These are phyloP conservation scores for Oeneis ivallda DNA, from an alignment of 2,888 invertebrate species.

Conservation along the genomic window DNA sequence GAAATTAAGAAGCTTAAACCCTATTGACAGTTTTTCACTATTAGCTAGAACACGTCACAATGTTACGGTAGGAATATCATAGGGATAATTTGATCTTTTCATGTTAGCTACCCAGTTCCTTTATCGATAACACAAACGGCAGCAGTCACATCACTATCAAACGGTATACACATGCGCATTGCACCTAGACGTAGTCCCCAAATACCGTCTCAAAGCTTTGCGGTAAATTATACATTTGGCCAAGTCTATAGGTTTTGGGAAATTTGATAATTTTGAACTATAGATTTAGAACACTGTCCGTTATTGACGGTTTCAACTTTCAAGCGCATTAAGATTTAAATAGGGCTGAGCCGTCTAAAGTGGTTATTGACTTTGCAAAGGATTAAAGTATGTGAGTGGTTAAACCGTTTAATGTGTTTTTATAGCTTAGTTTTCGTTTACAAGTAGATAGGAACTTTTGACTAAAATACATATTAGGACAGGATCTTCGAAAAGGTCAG, in stretches of 20 bases:
- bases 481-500: not conserved
- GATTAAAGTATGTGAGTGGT: not conserved
- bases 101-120: not conserved
- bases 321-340: not conserved
- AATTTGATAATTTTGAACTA: conserved; percentile 29
- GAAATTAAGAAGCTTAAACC: too few species aligned
- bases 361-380: not conserved
- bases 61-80: too few species aligned
- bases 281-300: too few species aligned
- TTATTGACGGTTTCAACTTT: not conserved
- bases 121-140: conserved; percentile 22
- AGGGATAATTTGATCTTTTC: too few species aligned
- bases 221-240: conserved; percentile 61
- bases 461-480: not conserved
- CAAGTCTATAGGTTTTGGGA: conserved; percentile 31
- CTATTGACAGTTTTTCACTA: not conserved
- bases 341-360: not conserved
- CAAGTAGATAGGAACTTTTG: not conserved
- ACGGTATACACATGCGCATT: conserved; percentile 62
- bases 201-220: conserved; percentile 47
- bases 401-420: not conserved
- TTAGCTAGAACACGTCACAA: not conserved
- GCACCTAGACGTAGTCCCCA: conserved; percentile 42
- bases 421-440: not conserved
- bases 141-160: conserved; percentile 50